Evolutionary conservation across 2,797 vertebrate genomes (phyloP), one percentile per base, ranked within the genome.

Genomic region (Cottoperca gobio): DNA sequence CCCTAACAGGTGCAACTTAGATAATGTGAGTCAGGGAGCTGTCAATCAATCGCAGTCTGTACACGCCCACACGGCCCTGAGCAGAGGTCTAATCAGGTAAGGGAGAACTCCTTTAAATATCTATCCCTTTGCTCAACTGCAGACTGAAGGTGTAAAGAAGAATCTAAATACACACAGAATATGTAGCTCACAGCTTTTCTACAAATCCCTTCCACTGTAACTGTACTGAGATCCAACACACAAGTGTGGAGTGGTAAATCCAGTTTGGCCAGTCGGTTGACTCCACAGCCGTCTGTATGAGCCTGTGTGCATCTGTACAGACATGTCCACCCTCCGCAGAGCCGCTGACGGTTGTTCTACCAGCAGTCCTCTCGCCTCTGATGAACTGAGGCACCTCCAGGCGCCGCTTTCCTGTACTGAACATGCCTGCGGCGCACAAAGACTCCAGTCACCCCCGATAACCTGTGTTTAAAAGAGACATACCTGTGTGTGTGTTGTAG

Each of bases 291-390:
- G 67, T 84, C 80, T 83, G 75, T 72, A 54, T 21, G 78, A 62
- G 76, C 81, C 54, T 73, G 77, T 28, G 61, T 37, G 77, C 81
- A 84, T 91, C 72, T 92, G 93, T 80, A 88, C 19, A 70, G 88
- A 93, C 93, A 91, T 76, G 93, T 82, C 83, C 69, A 70, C 46
- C 70, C 76, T 78, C 66, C 11, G 70, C 73, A 59, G 72, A 90
- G 83, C 87, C 19, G 83, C 91, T 91, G 90, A 91, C 83, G 65
- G 90, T 89, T 91, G 90, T 74, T 91, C 86, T 73, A 88, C 70
- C 79, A 85, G 74, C 85, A 85, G 82, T 81, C 63, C 78, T 81
- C 76, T 28, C 21, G 71, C 11, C 64, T 79, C 62, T 69, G 64
- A 72, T 82, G n/a, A 77, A 65, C 67, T 13, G 70, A 86, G 78